Evolutionary conservation across 2,797 vertebrate species (phyloP), one percentile per base, ranked within the genome.

Genomic region (Knipowitschia caucasica): DNA sequence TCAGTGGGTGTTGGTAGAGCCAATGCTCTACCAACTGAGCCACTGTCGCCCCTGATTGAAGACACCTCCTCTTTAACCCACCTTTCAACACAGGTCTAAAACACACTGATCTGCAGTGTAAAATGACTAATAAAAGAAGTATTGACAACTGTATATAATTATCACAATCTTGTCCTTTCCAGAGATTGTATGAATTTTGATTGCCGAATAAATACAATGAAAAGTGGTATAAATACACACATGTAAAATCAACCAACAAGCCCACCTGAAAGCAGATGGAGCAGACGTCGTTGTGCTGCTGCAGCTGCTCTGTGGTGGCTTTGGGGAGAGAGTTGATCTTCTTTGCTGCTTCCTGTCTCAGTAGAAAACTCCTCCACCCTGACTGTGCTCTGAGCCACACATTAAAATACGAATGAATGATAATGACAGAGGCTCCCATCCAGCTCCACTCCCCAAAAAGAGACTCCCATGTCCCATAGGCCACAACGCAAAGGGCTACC

Each of bases 181-280:
- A n/a, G n/a, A n/a, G n/a, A n/a, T n/a, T n/a, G n/a, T n/a, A n/a
- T n/a, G n/a, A n/a, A n/a, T n/a, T n/a, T n/a, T n/a, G n/a, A n/a
- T n/a, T n/a, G n/a, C n/a, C n/a, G n/a, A n/a, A n/a, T n/a, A 35
- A 35, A 35, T 35, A 35, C 33, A 35, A 35, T 15, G 15, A 4
- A 33, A 11, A 14, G 12, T 33, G 12, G 0, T n/a, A 18, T 7
- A 8, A 3, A 7, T 18, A 20, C 4, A 8, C 20, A 4, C 3
- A 20, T 38, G 3, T 38, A 4, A 39, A 39, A 21, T 20, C 18
- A 21, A 39, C 36, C 36, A 39, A 15, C 4, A 49, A 7, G 71
- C 86, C 66, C 8, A 94, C 93, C 93, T 94, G 93, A 79, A 93
- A 95, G 73, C 94, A 94, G 81, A 95, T 94, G 77, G 92, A 88